Percentiles rank a stretch among this genome's conserved stretches.
Evolutionary conservation across 2,888 invertebrate species (phyloP).

Genomic region (Drosophila monieri): DNA sequence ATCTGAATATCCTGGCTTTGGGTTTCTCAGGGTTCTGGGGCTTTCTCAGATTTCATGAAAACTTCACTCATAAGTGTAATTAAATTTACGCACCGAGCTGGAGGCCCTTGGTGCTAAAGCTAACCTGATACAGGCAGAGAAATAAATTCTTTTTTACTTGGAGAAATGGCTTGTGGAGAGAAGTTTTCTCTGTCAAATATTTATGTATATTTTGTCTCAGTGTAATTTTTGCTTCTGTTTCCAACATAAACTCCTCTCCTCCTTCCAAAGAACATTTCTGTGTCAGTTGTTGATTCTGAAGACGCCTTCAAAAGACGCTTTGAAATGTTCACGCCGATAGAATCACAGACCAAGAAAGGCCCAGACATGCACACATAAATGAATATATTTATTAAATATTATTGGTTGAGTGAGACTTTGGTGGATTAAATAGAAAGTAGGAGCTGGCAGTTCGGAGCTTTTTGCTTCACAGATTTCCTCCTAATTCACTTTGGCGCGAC

Average conservation of each 20-base stretch:
- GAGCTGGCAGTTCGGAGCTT: slow-evolving; percentile 27
- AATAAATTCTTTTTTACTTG: not conserved
- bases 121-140: not conserved
- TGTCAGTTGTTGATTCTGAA: not conserved
- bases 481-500: slow-evolving; percentile 71
- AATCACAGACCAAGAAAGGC: slow-evolving; percentile 54
- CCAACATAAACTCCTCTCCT: too few relatives aligned
- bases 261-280: not conserved
- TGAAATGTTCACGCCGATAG: slow-evolving; percentile 54
- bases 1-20: not conserved
- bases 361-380: not conserved
- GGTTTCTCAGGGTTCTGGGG: not conserved
- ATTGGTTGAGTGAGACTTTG: slow-evolving; percentile 3
- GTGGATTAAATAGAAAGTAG: slow-evolving; percentile 11
- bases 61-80: slow-evolving; percentile 56
- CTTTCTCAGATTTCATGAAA: slow-evolving; percentile 1
- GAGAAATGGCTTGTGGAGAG: not conserved
- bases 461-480: slow-evolving; percentile 50
- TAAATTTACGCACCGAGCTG: slow-evolving; percentile 58
- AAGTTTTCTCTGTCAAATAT: not conserved
- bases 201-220: too few relatives aligned
- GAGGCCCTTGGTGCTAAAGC: not conserved
- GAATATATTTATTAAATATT: not conserved
- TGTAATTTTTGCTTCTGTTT: too few relatives aligned
- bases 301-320: slow-evolving; percentile 54